A percentile compares a stretch with the other conserved stretches of the same genome.
Evolutionary conservation across 1,140 invertebrate genomes (phyloP).

Genomic region (Drosophila athabasca): DNA sequence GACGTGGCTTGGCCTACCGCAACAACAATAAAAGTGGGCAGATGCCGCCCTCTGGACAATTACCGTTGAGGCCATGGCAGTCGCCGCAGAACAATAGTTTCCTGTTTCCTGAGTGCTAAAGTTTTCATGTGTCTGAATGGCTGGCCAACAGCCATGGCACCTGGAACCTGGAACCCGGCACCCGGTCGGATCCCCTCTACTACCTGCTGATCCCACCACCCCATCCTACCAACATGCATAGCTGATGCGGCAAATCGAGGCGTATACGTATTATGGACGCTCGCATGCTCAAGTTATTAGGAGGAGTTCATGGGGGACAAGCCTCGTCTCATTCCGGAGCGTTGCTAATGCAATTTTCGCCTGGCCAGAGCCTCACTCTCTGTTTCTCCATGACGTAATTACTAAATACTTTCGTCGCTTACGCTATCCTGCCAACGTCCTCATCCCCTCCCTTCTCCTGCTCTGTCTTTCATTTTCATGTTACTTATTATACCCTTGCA

Average conservation of each 20-base stretch:
- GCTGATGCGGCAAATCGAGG: constrained; percentile 13
- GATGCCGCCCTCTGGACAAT: constrained; percentile 38
- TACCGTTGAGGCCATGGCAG: constrained; percentile 47
- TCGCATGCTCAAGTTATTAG: constrained; percentile 29
- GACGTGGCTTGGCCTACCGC: constrained; percentile 42
- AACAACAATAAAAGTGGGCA: constrained; percentile 33
- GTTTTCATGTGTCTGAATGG: constrained; percentile 54
- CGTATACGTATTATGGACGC: constrained; percentile 8
- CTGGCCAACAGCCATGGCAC: no score
- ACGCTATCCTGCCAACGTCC: constrained; percentile 41
- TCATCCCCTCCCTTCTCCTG: constrained; percentile 9
- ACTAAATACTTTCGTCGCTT: constrained; percentile 76
- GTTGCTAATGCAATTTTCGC: constrained; percentile 77
- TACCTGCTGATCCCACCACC: no score
- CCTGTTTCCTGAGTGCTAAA: constrained; percentile 65
- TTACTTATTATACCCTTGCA: constrained; percentile 59
- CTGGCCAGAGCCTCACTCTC: constrained; percentile 19
- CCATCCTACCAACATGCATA: background rate
- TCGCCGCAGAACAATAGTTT: constrained; percentile 63
- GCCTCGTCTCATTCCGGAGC: constrained; percentile 13
- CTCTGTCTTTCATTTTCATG: constrained; percentile 36
- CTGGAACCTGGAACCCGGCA: no score
- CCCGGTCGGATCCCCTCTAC: no score
- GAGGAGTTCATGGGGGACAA: background rate
- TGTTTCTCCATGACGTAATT: constrained; percentile 64